Evolutionary conservation across 2,113 vertebrate species (phyloP).

Genomic region (Grus americana): DNA sequence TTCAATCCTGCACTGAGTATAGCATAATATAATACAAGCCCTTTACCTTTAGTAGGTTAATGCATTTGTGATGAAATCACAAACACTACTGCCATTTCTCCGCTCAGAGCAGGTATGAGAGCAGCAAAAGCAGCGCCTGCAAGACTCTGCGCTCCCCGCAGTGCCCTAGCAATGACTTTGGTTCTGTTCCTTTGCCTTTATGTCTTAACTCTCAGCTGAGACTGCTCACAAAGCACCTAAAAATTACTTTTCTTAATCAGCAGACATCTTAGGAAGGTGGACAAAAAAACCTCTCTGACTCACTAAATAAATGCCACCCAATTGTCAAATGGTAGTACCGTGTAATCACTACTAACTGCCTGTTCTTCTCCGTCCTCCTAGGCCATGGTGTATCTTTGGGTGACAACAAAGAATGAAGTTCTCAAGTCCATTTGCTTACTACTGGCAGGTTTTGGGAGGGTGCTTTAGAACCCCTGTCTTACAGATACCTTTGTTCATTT

Average conservation of each 20-base stretch:
- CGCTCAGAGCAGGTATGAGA: not conserved
- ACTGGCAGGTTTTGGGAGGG: not conserved
- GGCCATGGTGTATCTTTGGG: not conserved
- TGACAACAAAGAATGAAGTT: not conserved
- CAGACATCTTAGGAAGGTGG: not conserved
- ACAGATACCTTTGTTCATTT: not conserved
- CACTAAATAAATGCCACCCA: not conserved
- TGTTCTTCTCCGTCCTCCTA: not conserved
- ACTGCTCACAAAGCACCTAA: not conserved
- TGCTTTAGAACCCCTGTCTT: not conserved
- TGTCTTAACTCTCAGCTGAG: not conserved
- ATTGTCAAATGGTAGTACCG: not conserved
- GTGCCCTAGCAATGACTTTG: not conserved
- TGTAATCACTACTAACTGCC: not conserved
- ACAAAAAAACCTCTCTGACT: rapidly evolving
- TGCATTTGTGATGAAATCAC: not conserved
- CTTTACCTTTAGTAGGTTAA: not conserved
- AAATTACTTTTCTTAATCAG: not conserved
- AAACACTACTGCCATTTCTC: not conserved
- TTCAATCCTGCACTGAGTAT: not conserved
- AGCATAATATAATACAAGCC: not conserved
- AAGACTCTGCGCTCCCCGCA: rapidly evolving
- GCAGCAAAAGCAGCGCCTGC: not conserved
- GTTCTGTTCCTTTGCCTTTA: not conserved
- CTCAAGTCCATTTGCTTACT: not conserved